phyloP scores from a whole-genome alignment of 2,797 vertebrate species.

The Smutsia gigantea region DNA sequence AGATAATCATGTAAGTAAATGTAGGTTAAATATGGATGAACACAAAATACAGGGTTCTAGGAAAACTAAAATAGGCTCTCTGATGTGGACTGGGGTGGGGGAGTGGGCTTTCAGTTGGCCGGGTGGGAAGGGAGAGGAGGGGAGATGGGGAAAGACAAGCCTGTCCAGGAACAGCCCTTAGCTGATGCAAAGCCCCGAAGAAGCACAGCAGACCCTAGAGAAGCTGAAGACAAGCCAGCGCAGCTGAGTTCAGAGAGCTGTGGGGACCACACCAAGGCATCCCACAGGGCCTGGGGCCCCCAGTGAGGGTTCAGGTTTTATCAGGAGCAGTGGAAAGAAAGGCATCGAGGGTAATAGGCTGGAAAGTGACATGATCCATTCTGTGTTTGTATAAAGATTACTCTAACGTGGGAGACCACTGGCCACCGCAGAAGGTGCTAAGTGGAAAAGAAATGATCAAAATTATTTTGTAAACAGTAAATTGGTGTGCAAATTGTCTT shows the following conservation, averaged over 20 bases:
- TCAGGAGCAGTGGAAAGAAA: neutral
- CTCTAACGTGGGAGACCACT: neutral
- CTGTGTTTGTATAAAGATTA: neutral
- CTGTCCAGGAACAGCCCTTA: neutral
- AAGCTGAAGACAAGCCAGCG: neutral
- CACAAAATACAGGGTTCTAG: neutral
- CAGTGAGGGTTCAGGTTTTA: neutral
- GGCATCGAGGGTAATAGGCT: no score
- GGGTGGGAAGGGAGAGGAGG: neutral
- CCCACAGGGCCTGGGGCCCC: neutral
- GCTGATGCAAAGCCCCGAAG: neutral
- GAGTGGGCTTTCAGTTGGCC: neutral
- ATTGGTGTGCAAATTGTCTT: neutral
- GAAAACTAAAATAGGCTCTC: neutral
- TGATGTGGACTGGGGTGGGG: neutral
- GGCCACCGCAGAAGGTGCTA: neutral
- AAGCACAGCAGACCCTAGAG: neutral
- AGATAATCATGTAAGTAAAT: neutral
- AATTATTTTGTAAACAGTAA: neutral
- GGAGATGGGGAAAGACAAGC: neutral
- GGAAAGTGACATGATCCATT: neutral
- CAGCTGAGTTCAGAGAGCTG: neutral
- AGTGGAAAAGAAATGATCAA: neutral
- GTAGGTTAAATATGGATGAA: neutral
- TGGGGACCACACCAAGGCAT: accelerated